Percentiles rank a stretch among this genome's conserved stretches.
These are phyloP conservation scores for Genyomyrus donnyi DNA, from an alignment of 2,113 vertebrate genomes.

Conservation along the genomic window DNA sequence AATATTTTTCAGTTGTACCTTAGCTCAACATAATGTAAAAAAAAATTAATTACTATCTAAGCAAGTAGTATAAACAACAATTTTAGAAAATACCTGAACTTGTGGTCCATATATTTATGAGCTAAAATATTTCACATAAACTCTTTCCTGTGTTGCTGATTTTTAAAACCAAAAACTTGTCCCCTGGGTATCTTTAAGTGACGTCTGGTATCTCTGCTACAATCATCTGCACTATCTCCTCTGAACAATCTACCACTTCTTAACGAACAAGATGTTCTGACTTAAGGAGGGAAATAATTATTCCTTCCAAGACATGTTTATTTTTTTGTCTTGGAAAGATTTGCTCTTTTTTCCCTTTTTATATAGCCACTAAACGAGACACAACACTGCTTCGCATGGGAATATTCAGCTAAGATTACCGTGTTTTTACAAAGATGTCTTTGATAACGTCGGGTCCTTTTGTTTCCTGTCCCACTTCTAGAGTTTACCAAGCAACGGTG, in stretches of 20 bases:
- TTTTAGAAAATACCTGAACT: neutral
- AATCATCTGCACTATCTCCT: neutral
- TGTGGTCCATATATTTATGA: conserved; percentile 27
- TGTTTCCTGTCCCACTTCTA: neutral
- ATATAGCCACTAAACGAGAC: conserved; percentile 11
- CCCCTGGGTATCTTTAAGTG: neutral
- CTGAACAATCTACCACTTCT: neutral
- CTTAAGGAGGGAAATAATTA: neutral
- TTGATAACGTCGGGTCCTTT: neutral
- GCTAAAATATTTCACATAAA: neutral
- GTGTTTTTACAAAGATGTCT: neutral
- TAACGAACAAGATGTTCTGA: conserved; percentile 10
- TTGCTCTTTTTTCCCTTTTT: conserved; percentile 14
- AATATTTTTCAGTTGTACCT: neutral
- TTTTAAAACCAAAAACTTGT: neutral
- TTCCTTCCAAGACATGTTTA: conserved; percentile 4
- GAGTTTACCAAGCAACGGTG: neutral
- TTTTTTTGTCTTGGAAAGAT: conserved; percentile 9
- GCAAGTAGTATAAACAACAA: neutral
- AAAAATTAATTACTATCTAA: neutral
- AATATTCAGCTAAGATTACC: conserved; percentile 8
- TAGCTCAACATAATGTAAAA: neutral
- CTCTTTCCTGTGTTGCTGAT: neutral
- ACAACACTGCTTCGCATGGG: neutral
- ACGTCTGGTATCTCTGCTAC: neutral